Evolutionary conservation across 2,113 vertebrate genomes (phyloP).

Genomic region (Gila orcuttii): DNA sequence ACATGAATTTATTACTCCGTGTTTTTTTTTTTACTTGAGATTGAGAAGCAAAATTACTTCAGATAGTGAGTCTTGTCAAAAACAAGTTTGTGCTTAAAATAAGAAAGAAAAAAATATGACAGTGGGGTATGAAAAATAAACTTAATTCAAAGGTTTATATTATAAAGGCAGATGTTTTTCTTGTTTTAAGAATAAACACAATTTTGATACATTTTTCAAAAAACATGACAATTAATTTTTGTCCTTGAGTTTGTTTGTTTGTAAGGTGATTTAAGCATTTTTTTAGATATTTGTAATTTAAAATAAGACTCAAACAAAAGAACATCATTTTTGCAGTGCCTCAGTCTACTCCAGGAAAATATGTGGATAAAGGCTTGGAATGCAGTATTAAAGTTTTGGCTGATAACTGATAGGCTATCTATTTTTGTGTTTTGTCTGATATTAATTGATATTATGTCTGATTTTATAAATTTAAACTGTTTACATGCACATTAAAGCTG

Average conservation of each 20-base stretch:
- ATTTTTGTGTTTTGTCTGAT: background rate
- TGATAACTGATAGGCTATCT: background rate
- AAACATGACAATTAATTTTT: background rate
- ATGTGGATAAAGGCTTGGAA: background rate
- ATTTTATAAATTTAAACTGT: background rate
- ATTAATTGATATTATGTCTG: background rate
- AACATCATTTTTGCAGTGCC: background rate
- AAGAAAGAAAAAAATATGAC: too few species aligned
- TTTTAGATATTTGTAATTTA: background rate
- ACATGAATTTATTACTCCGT: background rate
- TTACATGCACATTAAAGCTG: background rate
- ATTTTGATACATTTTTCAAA: background rate
- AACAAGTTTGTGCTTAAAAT: background rate
- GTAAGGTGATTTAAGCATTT: background rate
- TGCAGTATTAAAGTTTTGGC: background rate
- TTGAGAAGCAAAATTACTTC: background rate
- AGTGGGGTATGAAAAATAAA: background rate
- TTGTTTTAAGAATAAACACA: background rate
- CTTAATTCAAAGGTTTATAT: background rate
- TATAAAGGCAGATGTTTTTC: background rate
- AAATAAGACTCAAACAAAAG: background rate
- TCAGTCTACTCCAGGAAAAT: background rate
- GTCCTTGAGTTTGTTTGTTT: background rate
- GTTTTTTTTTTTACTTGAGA: background rate
- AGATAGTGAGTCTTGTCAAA: background rate